Percentiles rank a stretch among this genome's conserved stretches.
Conservation (phyloP, 2,113 vertebrate species). For the Podocnemis expansa region DNA sequence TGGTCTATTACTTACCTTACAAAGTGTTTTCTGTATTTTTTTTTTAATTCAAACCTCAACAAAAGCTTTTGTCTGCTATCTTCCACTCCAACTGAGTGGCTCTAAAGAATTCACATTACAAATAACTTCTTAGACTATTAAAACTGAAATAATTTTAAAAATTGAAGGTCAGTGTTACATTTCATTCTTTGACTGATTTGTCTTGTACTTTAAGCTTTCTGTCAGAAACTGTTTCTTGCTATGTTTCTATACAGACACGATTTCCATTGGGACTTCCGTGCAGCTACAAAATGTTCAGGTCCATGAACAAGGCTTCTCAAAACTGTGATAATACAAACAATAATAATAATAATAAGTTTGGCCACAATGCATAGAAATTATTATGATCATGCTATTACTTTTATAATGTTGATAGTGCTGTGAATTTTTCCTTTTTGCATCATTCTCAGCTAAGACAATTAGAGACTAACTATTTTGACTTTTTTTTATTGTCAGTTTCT, state of each 20-base stretch:
- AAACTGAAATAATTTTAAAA: neutral
- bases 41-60: neutral
- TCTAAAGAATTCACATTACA: neutral
- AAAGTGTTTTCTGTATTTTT: neutral
- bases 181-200: neutral
- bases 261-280: neutral
- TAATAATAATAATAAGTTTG: neutral
- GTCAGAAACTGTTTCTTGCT: neutral
- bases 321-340: neutral
- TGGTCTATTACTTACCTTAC: neutral
- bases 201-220: neutral
- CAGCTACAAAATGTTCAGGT: neutral
- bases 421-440: neutral
- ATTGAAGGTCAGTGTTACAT: slow-evolving; percentile 3
- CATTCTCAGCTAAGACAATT: neutral
- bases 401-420: neutral
- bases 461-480: neutral
- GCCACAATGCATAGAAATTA: neutral
- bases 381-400: neutral
- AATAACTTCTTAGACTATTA: neutral
- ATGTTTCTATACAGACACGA: neutral
- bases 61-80: neutral
- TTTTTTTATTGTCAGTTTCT: neutral
- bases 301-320: neutral
- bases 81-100: neutral